Evolutionary conservation across 92 coral and sea anemone genomes (phyloP).

Genomic region (Phenganax stokvisi): DNA sequence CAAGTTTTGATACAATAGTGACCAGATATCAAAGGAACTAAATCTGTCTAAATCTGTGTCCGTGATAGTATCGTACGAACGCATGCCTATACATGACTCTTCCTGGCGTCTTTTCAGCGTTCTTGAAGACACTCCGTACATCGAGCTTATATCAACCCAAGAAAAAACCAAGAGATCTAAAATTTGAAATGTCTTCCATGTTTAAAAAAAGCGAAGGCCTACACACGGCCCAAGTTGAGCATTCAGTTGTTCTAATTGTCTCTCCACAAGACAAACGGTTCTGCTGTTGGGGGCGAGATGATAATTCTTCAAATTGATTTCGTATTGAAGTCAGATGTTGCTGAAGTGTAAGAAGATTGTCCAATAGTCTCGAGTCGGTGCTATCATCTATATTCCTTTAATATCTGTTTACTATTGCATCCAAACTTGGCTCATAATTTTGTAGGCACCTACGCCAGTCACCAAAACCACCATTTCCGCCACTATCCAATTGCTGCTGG

Average conservation of each 20-base stretch:
- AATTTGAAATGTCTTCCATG: not conserved
- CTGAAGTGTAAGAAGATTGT: conserved; percentile 18
- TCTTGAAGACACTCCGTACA: conserved; percentile 29
- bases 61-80: conserved; percentile 2
- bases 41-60: conserved; percentile 17
- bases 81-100: conserved; percentile 20
- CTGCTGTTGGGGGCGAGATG: not conserved
- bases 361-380: not conserved
- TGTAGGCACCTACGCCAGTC: conserved; percentile 7
- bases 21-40: conserved; percentile 9
- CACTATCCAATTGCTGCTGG: conserved; percentile 13
- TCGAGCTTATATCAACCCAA: conserved; percentile 30
- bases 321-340: not conserved
- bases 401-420: conserved; percentile 13
- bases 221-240: not conserved
- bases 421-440: conserved; percentile 24
- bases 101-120: conserved; percentile 30
- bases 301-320: not conserved
- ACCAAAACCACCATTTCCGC: conserved; percentile 2
- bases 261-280: not conserved
- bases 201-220: not conserved
- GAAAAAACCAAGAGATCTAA: conserved; percentile 25
- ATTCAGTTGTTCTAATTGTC: not conserved
- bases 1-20: conserved; percentile 4
- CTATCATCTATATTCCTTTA: not conserved